Evolutionary conservation across 2,888 invertebrate species (phyloP).

Genomic region (Cistogaster globosa): DNA sequence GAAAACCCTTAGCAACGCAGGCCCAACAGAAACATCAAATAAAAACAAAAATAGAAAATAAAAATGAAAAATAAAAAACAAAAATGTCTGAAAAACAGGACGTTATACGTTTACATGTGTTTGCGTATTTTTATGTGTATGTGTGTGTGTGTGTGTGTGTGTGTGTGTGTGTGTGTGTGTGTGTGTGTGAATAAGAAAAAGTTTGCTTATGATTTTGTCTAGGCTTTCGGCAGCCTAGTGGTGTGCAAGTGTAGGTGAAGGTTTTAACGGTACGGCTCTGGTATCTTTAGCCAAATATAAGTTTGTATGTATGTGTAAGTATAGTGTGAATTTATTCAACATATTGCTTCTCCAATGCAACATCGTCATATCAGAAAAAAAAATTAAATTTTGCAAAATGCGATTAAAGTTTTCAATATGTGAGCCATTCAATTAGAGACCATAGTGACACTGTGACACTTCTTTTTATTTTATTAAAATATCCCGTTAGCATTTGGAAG

Average conservation of each 20-base stretch:
- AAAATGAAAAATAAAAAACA: conserved; percentile 31
- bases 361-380: no score
- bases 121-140: conserved; percentile 51
- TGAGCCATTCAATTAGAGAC: no score
- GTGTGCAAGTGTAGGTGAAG: conserved; percentile 17
- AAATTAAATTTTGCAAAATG: neutral
- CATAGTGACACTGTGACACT: no score
- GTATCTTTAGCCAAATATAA: conserved; percentile 14
- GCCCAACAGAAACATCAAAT: conserved; percentile 67
- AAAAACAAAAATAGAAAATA: conserved; percentile 72
- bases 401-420: no score
- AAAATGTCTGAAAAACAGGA: conserved; percentile 68
- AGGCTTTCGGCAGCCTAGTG: conserved; percentile 23
- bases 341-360: no score
- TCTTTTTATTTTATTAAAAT: no score
- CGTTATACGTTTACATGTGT: conserved; percentile 49
- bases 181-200: neutral
- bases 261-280: neutral
- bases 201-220: conserved; percentile 9
- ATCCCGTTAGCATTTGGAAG: no score
- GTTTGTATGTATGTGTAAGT: neutral
- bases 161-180: neutral
- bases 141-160: conserved; percentile 59
- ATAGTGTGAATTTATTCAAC: neutral
- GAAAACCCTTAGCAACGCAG: conserved; percentile 82